Evolutionary conservation across 1,140 invertebrate species (phyloP).

Genomic region (Mya arenaria): DNA sequence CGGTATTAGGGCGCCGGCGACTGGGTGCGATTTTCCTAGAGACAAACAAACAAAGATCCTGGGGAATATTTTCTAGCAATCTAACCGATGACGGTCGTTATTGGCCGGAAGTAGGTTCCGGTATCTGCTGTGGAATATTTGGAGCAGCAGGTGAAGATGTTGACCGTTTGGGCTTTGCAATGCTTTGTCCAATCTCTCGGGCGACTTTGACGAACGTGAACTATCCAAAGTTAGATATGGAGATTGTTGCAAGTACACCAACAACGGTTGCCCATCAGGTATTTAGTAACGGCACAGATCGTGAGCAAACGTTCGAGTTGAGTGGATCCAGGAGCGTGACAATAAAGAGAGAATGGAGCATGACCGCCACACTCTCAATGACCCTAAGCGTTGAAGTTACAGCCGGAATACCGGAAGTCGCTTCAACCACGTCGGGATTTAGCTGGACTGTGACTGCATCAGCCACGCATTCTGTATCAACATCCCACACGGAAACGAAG

Average conservation of each 20-base stretch:
- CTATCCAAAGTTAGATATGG: background rate
- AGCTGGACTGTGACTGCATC: background rate
- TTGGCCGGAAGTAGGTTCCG: background rate
- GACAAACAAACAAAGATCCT: background rate
- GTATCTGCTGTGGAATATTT: conserved; percentile 10
- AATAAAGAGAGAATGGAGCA: background rate
- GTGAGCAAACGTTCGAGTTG: background rate
- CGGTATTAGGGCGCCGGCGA: background rate
- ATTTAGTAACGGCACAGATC: background rate
- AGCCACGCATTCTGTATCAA: background rate
- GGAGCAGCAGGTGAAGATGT: background rate
- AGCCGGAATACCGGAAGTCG: background rate
- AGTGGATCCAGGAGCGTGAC: background rate
- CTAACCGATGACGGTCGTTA: background rate
- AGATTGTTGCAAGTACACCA: background rate
- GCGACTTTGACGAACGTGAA: background rate
- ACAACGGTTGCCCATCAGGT: background rate
- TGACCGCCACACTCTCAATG: background rate
- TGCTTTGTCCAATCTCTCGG: background rate
- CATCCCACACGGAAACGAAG: background rate
- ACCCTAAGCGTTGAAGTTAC: background rate
- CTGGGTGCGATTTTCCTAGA: background rate
- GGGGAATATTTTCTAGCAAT: background rate
- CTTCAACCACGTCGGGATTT: too few species aligned
- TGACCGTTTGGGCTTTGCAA: conserved; percentile 8